Evolutionary conservation across 1,140 invertebrate species (phyloP).

Genomic region (Druon quercuslanigerum): DNA sequence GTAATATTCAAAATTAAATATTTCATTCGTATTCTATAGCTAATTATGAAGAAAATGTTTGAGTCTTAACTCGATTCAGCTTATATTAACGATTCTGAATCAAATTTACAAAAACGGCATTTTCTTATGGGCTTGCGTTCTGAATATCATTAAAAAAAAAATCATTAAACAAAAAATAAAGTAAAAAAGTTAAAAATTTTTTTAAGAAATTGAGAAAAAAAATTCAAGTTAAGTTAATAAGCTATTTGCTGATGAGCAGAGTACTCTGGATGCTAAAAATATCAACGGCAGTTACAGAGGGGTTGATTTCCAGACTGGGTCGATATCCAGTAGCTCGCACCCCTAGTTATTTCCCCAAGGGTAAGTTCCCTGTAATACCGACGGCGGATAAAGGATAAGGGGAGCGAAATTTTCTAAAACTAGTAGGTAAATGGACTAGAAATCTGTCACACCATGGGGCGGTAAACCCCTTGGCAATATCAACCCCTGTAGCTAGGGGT

Average conservation of each 20-base stretch:
- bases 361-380: constrained; percentile 67
- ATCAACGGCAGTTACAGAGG: constrained; percentile 57
- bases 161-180: too few relatives aligned
- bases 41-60: too few relatives aligned
- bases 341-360: constrained; percentile 36
- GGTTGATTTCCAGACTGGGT: constrained; percentile 50
- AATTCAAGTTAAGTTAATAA: too few relatives aligned
- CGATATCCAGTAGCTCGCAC: constrained; percentile 30
- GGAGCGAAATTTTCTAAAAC: constrained; percentile 18
- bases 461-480: constrained; percentile 59
- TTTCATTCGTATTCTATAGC: too few relatives aligned
- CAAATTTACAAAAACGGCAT: too few relatives aligned
- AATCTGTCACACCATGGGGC: constrained; percentile 64
- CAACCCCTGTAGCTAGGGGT: not conserved
- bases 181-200: too few relatives aligned
- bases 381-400: constrained; percentile 60
- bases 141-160: too few relatives aligned
- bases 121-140: too few relatives aligned
- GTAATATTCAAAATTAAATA: too few relatives aligned
- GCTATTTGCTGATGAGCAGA: not conserved
- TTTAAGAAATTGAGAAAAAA: too few relatives aligned
- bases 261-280: constrained; percentile 31
- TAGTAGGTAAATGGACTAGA: constrained; percentile 51
- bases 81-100: too few relatives aligned
- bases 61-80: too few relatives aligned